phyloP scores from a whole-genome alignment of 2,888 invertebrate species.

The Drosophila macrothrix region DNA sequence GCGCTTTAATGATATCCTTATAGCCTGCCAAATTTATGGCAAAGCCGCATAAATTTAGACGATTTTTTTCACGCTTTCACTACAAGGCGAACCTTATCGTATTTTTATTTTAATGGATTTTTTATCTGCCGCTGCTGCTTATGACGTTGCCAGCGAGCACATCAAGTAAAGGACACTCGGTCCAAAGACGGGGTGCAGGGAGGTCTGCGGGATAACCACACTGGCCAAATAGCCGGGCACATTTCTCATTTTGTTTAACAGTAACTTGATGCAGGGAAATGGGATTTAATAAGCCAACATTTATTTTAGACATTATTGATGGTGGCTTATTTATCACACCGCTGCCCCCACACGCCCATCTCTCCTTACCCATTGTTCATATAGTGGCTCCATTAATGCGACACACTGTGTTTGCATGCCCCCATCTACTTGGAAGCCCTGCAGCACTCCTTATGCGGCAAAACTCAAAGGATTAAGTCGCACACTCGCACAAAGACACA shows the following conservation, averaged over 20 bases:
- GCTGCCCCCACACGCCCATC: not conserved
- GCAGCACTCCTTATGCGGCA: constrained; percentile 74
- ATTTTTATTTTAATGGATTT: constrained; percentile 82
- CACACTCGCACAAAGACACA: constrained; percentile 38
- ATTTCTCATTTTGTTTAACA: constrained; percentile 75
- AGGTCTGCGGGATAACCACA: constrained; percentile 34
- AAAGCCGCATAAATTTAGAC: constrained; percentile 78
- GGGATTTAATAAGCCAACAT: constrained; percentile 81
- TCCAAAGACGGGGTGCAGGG: not conserved
- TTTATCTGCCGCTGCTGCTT: constrained; percentile 72
- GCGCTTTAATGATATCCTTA: constrained; percentile 81
- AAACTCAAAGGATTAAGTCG: constrained; percentile 81
- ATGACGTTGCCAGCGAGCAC: constrained; percentile 59
- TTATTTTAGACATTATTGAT: constrained; percentile 80
- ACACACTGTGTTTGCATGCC: constrained; percentile 6
- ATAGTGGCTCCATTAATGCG: constrained; percentile 63
- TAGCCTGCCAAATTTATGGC: constrained; percentile 80
- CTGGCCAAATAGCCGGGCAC: constrained; percentile 58
- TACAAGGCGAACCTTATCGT: constrained; percentile 74
- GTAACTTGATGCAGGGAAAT: constrained; percentile 69
- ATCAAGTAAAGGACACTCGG: constrained; percentile 44
- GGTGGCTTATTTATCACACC: constrained; percentile 69
- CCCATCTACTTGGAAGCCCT: constrained; percentile 1
- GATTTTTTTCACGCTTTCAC: constrained; percentile 72
- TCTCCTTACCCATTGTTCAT: not conserved